phyloP scores from a whole-genome alignment of 2,888 invertebrate species.

The Chrysomela aeneicollis region DNA sequence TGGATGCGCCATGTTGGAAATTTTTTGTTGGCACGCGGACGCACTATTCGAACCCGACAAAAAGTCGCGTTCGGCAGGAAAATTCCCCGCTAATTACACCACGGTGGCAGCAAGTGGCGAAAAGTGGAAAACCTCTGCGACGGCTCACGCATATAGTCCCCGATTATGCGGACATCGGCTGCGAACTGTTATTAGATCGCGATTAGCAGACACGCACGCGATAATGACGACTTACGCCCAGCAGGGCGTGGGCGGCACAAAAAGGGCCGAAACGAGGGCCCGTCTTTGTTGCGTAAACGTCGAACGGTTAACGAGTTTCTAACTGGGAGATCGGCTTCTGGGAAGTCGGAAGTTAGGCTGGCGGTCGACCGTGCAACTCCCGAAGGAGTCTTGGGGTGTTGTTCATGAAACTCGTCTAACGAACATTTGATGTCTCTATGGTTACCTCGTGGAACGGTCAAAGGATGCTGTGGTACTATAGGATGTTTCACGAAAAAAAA shows the following conservation, averaged over 20 bases:
- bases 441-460: too few relatives aligned
- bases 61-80: background rate
- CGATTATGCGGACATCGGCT: slow-evolving; percentile 47
- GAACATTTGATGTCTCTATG: background rate
- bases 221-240: slow-evolving; percentile 44
- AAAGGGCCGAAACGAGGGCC: slow-evolving; percentile 39
- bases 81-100: background rate
- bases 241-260: slow-evolving; percentile 32
- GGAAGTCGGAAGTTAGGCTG: slow-evolving; percentile 36
- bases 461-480: too few relatives aligned
- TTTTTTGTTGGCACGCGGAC: too few relatives aligned
- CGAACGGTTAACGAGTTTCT: slow-evolving; percentile 43
- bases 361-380: background rate
- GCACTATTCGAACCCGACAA: background rate
- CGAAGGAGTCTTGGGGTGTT: background rate
- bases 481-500: too few relatives aligned
- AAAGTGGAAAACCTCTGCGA: slow-evolving; percentile 30
- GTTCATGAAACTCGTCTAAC: background rate
- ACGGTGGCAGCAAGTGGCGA: slow-evolving; percentile 14
- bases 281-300: slow-evolving; percentile 33
- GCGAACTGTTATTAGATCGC: slow-evolving; percentile 48
- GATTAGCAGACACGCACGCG: slow-evolving; percentile 50
- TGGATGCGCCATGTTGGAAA: too few relatives aligned
- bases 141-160: slow-evolving; percentile 42
- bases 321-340: slow-evolving; percentile 44